These are phyloP conservation scores for Chaenocephalus aceratus DNA, from an alignment of 2,113 vertebrate genomes.

Conservation along the genomic window DNA sequence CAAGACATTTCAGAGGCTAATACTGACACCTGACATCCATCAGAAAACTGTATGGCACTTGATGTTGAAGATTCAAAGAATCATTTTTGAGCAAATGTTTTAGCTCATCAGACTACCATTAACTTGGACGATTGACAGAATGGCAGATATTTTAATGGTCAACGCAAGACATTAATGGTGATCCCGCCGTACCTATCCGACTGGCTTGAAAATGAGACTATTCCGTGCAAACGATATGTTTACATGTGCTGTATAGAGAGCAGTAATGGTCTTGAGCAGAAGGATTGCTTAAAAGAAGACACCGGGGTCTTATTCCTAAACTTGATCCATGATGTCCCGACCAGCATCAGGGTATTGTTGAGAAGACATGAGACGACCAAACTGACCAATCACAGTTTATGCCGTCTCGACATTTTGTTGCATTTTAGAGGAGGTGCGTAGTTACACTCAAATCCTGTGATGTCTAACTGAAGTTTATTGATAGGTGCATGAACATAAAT, in stretches of 20 bases:
- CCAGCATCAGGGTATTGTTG: not conserved
- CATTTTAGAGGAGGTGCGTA: not conserved
- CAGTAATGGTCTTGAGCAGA: not conserved
- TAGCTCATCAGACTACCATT: not conserved
- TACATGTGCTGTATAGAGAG: not conserved
- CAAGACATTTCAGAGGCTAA: not conserved
- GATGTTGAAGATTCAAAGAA: not conserved
- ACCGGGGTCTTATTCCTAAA: not conserved
- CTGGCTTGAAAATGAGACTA: not conserved
- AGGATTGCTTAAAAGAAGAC: not conserved
- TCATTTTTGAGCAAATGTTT: not conserved
- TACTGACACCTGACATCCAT: not conserved
- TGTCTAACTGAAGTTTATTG: not conserved
- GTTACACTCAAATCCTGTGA: not conserved
- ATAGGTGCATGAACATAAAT: not conserved
- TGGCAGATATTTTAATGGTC: not conserved
- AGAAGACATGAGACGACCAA: not conserved
- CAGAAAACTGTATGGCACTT: not conserved
- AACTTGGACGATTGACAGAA: not conserved
- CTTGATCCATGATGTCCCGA: not conserved
- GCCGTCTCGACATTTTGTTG: not conserved
- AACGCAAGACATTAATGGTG: not conserved
- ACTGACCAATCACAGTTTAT: not conserved
- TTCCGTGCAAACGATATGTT: not conserved
- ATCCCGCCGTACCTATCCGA: too few species aligned